These are phyloP conservation scores for Sula dactylatra DNA, from an alignment of 2,113 vertebrate species.

Conservation along the genomic window DNA sequence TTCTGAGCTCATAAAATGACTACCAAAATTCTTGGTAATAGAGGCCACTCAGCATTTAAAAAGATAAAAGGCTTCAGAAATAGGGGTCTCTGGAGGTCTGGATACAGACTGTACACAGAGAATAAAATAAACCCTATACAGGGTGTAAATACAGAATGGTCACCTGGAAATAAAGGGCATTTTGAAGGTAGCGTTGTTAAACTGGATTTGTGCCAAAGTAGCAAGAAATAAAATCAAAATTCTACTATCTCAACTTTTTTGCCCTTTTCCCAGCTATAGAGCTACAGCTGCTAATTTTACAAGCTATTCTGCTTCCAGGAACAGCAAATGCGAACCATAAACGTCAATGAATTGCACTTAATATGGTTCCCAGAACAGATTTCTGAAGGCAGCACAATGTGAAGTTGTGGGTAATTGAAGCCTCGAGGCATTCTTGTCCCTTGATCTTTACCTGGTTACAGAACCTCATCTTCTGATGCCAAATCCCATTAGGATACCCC, in stretches of 20 bases:
- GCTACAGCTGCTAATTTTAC: constrained; percentile 6
- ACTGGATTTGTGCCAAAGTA: neutral
- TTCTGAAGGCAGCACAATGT: constrained; percentile 61
- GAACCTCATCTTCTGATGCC: constrained; percentile 67
- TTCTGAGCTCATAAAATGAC: neutral
- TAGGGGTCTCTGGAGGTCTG: neutral
- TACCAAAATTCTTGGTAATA: neutral
- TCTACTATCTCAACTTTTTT: neutral
- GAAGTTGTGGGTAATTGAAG: constrained; percentile 67
- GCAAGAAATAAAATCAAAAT: neutral
- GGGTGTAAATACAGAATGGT: neutral
- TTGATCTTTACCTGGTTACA: constrained; percentile 60
- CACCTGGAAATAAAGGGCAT: neutral
- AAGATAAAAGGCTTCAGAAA: neutral
- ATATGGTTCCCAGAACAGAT: constrained; percentile 26
- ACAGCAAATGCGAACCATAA: neutral
- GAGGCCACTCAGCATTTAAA: neutral
- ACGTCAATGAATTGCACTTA: constrained; percentile 33
- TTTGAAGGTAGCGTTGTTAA: neutral
- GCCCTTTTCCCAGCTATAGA: neutral
- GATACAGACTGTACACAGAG: neutral
- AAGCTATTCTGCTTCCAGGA: neutral
- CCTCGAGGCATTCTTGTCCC: constrained; percentile 69
- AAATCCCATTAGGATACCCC: constrained; percentile 77
- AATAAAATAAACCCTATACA: neutral